Evolutionary conservation across 2,113 vertebrate genomes (phyloP).

Genomic region (Rafetus swinhoei): DNA sequence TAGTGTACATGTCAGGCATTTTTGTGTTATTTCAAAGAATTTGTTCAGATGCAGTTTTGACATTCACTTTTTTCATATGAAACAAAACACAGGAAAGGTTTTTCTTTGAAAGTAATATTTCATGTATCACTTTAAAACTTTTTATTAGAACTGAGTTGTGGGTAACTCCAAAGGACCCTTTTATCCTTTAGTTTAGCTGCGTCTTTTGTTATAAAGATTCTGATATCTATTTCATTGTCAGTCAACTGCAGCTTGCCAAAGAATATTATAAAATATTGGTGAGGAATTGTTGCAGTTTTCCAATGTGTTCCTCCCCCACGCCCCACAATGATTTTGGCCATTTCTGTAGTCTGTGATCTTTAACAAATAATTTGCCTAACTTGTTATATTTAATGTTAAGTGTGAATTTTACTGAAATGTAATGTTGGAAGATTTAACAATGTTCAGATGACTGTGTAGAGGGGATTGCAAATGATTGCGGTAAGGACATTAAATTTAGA

Average conservation of each 20-base stretch:
- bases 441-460: neutral
- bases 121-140: neutral
- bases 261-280: neutral
- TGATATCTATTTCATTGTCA: neutral
- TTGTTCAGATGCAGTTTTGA: slow-evolving; percentile 15
- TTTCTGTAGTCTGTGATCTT: neutral
- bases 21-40: slow-evolving; percentile 13
- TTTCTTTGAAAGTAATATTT: neutral
- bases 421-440: neutral
- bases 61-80: neutral
- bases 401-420: neutral
- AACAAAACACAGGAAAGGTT: neutral
- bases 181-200: neutral
- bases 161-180: neutral
- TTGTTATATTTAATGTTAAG: neutral
- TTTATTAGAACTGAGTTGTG: neutral
- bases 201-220: neutral
- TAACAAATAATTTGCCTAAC: neutral
- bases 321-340: neutral
- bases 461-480: neutral
- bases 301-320: neutral
- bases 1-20: neutral
- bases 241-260: neutral
- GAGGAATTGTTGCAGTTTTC: too few species aligned
- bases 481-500: too few species aligned